Conservation (phyloP, 2,113 vertebrate species). For the Cinclus mexicanus region DNA sequence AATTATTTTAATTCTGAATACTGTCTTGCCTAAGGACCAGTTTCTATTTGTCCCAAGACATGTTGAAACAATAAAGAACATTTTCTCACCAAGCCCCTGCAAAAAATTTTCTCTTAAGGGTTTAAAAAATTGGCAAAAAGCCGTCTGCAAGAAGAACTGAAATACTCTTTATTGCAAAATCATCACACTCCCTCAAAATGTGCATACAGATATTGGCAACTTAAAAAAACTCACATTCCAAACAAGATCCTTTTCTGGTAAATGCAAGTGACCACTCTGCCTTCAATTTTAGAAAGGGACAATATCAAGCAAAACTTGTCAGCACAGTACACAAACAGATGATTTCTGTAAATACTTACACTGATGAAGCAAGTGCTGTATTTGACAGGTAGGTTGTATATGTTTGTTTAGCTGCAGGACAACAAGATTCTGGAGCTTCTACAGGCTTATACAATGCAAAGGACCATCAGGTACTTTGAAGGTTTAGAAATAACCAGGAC, state of each 20-base stretch:
- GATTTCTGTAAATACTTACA: neutral
- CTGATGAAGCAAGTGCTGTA: neutral
- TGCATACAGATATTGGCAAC: neutral
- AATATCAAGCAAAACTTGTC: neutral
- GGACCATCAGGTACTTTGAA: neutral
- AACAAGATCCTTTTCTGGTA: neutral
- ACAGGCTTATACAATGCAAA: neutral
- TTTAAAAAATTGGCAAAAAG: slow-evolving; percentile 61
- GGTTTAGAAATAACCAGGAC: neutral
- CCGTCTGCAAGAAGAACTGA: slow-evolving; percentile 35
- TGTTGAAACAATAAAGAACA: slow-evolving; percentile 66
- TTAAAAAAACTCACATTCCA: neutral
- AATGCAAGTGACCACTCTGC: neutral
- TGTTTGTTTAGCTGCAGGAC: neutral
- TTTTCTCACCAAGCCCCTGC: slow-evolving; percentile 55
- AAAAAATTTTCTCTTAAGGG: slow-evolving; percentile 58
- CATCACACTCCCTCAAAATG: neutral
- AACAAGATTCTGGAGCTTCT: neutral
- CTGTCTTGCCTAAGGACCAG: slow-evolving; percentile 43
- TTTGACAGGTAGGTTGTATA: neutral
- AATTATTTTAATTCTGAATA: slow-evolving; percentile 60
- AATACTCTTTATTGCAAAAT: slow-evolving; percentile 20
- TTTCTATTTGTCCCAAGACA: slow-evolving; percentile 59
- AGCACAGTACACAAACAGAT: neutral
- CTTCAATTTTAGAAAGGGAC: neutral